Evolutionary conservation across 2,113 vertebrate genomes (phyloP), one percentile per base, ranked within the genome.

Genomic region (Oenanthe melanoleuca): DNA sequence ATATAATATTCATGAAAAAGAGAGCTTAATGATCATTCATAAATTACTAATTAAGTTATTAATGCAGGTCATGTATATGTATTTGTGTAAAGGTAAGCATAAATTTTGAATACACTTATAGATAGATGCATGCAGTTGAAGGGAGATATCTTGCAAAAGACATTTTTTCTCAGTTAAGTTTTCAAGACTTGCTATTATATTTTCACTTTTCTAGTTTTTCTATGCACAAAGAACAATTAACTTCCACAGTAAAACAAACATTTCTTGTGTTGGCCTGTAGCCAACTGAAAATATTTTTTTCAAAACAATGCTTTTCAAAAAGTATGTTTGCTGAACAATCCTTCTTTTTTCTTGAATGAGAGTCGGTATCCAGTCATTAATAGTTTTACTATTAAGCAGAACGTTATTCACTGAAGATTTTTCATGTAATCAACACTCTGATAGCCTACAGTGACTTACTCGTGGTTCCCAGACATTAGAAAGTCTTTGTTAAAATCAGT

Each of bases 21-120:
- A 85, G 7, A 55, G 8, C 24, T 84, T 70, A 25, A 42, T 55
- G n/a, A n/a, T 80, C 18, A 57, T 87, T 92, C 69, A 79, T 86
- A 91, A 93, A 57, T 84, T 78, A 61, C 44, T 88, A 64, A 34
- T 44, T 21, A 84, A 77, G 8, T 26, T 84, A 80, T 64, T 92
- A 72, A 50, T 85, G 14, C 44, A 33, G 4, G 31, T 73, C 25
- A 42, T 59, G 5, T 29, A 15, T 79, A 26, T 0, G 0, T 57
- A 19, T 78, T 69, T 82, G 8, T 75, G 12, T 77, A 67, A 90
- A 83, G 15, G 34, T 33, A 88, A 69, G 7, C 26, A 73, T 14
- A 49, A 26, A 40, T 74, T 49, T 37, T 86, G 87, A 81, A 78
- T 55, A 21, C 2, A 11, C 4, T 31, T 66, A 15, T 14, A 15